A percentile compares a stretch with the other conserved stretches of the same genome.
These are phyloP conservation scores for Solea solea DNA, from an alignment of 2,113 vertebrate species.

Conservation along the genomic window DNA sequence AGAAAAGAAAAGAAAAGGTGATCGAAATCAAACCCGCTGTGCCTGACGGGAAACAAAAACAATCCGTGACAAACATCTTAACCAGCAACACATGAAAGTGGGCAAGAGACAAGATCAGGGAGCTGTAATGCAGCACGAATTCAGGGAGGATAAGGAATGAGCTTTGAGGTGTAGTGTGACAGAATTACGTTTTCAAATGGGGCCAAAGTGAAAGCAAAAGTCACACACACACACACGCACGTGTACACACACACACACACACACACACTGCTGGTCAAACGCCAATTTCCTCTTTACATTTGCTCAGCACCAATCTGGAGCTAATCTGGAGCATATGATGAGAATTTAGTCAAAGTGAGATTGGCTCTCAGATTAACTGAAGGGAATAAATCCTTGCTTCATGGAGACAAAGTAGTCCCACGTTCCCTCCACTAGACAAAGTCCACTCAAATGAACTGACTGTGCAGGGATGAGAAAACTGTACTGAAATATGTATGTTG, in stretches of 20 bases:
- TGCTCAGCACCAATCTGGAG: constrained; percentile 33
- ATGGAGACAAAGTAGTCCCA: constrained; percentile 44
- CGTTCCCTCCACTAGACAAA: constrained; percentile 31
- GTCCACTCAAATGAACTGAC: constrained; percentile 59
- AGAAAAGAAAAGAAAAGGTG: constrained; percentile 31
- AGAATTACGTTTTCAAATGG: constrained; percentile 3
- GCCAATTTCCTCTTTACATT: constrained; percentile 64
- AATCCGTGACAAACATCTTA: constrained; percentile 63
- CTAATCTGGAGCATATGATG: constrained; percentile 60
- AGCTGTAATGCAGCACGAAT: constrained; percentile 32
- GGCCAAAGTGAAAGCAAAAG: constrained; percentile 34
- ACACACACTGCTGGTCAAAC: constrained; percentile 36
- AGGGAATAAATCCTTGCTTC: constrained; percentile 36
- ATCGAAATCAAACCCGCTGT: constrained; percentile 54
- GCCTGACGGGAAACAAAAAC: constrained; percentile 57
- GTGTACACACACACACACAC: constrained; percentile 33
- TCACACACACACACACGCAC: constrained; percentile 33
- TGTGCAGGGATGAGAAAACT: constrained; percentile 44
- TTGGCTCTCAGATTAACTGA: constrained; percentile 57
- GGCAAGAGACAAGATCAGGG: constrained; percentile 15
- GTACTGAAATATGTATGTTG: constrained; percentile 47
- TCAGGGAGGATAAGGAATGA: constrained; percentile 22
- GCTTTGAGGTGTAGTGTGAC: constrained; percentile 37
- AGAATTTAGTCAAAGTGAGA: constrained; percentile 55
- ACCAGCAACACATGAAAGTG: constrained; percentile 50